Percentiles rank a stretch among this genome's conserved stretches.
Evolutionary conservation across 1,140 invertebrate genomes (phyloP).

Genomic region (Euura saliciscinereae): DNA sequence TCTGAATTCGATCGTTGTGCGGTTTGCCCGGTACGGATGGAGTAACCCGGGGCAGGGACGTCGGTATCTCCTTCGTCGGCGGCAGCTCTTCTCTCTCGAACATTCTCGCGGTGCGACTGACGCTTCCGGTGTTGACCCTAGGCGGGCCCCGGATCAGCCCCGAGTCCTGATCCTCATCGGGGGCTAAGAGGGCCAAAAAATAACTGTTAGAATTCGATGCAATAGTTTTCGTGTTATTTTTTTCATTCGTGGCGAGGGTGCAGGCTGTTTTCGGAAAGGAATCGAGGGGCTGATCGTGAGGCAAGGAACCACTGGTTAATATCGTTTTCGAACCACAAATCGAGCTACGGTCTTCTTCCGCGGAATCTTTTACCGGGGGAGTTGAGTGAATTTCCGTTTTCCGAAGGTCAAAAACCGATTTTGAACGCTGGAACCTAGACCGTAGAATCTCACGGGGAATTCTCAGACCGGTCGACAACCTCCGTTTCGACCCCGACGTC

Average conservation of each 20-base stretch:
- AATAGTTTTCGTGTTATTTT: not conserved
- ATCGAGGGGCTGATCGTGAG: too few species aligned
- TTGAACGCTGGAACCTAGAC: not conserved
- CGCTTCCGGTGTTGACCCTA: conserved; percentile 49
- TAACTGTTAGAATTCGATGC: not conserved
- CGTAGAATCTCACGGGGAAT: not conserved
- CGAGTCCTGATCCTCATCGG: conserved; percentile 35
- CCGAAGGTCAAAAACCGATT: not conserved
- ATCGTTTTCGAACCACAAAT: too few species aligned
- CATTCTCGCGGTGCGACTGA: conserved; percentile 53
- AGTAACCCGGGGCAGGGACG: conserved; percentile 16
- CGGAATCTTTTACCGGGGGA: not conserved
- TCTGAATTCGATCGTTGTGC: conserved; percentile 49
- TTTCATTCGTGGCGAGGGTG: not conserved
- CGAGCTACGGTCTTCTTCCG: too few species aligned
- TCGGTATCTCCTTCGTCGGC: conserved; percentile 17
- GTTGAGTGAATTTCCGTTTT: not conserved
- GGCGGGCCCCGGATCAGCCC: conserved; percentile 33
- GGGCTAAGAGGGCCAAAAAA: conserved; percentile 21
- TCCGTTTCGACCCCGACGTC: not conserved
- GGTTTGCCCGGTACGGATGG: conserved; percentile 30
- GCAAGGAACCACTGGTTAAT: too few species aligned
- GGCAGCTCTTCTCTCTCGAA: conserved; percentile 45
- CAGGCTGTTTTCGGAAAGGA: not conserved
- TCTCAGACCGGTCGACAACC: not conserved